Base-by-base conservation (phyloP, 2,888 invertebrate species). In the Luperina testacea region DNA sequence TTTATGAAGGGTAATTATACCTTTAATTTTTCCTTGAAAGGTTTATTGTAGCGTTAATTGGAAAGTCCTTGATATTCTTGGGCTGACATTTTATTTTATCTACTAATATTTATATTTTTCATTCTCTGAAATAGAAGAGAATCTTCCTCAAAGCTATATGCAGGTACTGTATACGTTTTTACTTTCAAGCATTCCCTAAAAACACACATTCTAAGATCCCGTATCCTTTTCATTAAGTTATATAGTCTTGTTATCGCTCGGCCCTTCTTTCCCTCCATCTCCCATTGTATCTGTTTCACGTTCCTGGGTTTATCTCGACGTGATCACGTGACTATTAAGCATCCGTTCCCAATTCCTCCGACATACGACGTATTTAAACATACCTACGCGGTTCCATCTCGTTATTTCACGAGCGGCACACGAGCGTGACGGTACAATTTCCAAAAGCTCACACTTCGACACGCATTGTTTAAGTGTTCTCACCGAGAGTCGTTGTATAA, bases 241-340 rank as follows among this genome's bases (percentile, higher is more conserved):
- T 65, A 67, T 15, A 77, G 80, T 70, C 80, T 75, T 76, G 77
- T 85, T 78, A 85, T 85, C 87, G 77, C 75, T 77, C 57, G 15
- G 38, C 53, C 72, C 53, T 75, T 32, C 59, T 38, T 61, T 48
- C 20, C 57, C 53, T 57, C 27, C 13, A 42, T 71, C 61, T 64
- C 9, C 38, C 59, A 72, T 81, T 87, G 83, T 84, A 86, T 76
- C 38, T 82, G 59, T 70, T 78, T 69, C 77, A 74, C 71, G 65
- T 78, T 42, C 65, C 42, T 64, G 64, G 63, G 42, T 77, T 80
- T 51, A 68, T 72, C 20, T 57, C 42, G 70, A 73, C 75, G 78
- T 72, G 80, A 70, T 74, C 59, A 63, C 65, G 63, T 67, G 77
- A 68, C 64, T 72, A 86, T 72, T 73, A 68, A 75, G 42, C 15